Evolutionary conservation across 2,888 invertebrate species (phyloP).

Genomic region (Elaeidobius kamerunicus): DNA sequence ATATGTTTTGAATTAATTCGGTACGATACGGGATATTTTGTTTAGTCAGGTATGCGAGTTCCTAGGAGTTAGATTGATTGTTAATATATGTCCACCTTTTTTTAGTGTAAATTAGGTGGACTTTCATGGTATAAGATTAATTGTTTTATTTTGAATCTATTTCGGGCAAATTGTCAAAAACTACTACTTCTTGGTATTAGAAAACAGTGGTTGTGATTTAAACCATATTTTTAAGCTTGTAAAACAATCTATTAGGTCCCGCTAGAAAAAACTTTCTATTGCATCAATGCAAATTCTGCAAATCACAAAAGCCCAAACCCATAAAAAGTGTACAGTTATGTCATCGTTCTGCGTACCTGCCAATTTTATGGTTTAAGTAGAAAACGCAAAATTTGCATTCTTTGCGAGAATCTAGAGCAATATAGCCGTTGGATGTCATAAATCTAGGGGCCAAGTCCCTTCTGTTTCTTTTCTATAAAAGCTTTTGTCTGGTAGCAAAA

Average conservation of each 20-base stretch:
- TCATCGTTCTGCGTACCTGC: slow-evolving; percentile 16
- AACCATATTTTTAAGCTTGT: slow-evolving; percentile 1
- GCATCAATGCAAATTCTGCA: slow-evolving; percentile 16
- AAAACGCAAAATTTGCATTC: slow-evolving; percentile 20
- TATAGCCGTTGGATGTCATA: slow-evolving; percentile 7
- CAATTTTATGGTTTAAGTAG: slow-evolving; percentile 20
- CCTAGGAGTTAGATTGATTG: slow-evolving; percentile 41
- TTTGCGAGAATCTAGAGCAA: slow-evolving; percentile 19
- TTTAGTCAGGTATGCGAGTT: slow-evolving; percentile 50
- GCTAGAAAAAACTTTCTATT: slow-evolving; percentile 8
- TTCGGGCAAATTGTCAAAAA: slow-evolving; percentile 13
- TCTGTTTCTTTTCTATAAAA: neutral
- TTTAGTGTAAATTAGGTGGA: too few relatives aligned
- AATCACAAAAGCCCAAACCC: slow-evolving; percentile 5
- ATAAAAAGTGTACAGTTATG: slow-evolving; percentile 20
- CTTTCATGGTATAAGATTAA: too few relatives aligned
- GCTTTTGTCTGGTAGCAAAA: slow-evolving; percentile 12
- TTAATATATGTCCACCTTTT: too few relatives aligned
- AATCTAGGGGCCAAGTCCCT: slow-evolving; percentile 7
- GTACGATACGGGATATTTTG: slow-evolving; percentile 28
- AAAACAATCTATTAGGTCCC: neutral
- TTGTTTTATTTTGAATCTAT: slow-evolving; percentile 9
- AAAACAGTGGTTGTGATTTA: neutral
- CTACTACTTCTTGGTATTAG: neutral
- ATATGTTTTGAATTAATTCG: slow-evolving; percentile 22